Evolutionary conservation across 2,888 invertebrate genomes (phyloP).

Genomic region (Zaprionus lineosus): DNA sequence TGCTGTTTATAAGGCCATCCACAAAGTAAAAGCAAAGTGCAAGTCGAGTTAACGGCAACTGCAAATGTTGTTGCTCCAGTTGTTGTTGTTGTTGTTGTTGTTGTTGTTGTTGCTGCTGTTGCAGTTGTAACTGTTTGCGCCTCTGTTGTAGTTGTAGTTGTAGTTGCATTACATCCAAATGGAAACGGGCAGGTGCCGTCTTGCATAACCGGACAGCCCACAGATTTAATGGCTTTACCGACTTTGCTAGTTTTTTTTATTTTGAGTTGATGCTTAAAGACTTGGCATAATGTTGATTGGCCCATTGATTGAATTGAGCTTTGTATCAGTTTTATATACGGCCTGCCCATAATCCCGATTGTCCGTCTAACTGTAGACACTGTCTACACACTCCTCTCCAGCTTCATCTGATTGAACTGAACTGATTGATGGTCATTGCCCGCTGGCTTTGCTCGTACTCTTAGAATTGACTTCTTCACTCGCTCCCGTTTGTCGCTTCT

Average conservation of each 20-base stretch:
- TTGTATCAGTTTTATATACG: constrained; percentile 25
- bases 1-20: no score
- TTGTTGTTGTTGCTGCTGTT: no score
- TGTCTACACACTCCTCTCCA: no score
- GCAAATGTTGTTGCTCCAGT: no score
- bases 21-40: no score
- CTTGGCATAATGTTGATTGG: not conserved
- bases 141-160: constrained; percentile 9
- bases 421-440: constrained; percentile 19
- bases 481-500: no score
- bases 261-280: constrained; percentile 2
- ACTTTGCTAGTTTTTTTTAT: constrained; percentile 12
- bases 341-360: constrained; percentile 30
- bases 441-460: no score
- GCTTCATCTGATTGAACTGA: constrained; percentile 10
- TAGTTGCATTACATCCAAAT: constrained; percentile 11
- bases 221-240: constrained; percentile 11
- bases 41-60: no score
- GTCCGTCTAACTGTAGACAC: constrained; percentile 29
- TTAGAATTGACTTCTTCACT: constrained; percentile 12
- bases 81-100: no score
- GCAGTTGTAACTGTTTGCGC: no score
- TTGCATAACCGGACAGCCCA: constrained; percentile 46
- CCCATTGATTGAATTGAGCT: constrained; percentile 39
- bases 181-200: constrained; percentile 23